Conservation (phyloP, 2,113 vertebrate genomes). For the Hypanus sabinus region DNA sequence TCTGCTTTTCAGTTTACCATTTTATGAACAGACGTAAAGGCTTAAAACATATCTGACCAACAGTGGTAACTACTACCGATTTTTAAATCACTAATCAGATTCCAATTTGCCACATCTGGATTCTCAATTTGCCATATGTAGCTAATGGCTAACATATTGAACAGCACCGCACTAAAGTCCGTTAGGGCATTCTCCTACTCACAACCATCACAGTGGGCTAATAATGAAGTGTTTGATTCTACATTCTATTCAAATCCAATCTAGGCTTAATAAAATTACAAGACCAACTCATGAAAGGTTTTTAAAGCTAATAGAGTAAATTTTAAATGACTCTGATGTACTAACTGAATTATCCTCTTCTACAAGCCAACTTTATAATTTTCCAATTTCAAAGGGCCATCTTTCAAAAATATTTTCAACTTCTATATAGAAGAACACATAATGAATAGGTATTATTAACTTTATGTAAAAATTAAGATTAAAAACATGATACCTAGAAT, state of each 20-base stretch:
- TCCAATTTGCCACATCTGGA: neutral
- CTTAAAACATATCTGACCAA: neutral
- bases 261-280: neutral
- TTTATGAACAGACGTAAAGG: neutral
- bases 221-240: neutral
- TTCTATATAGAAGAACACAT: neutral
- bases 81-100: neutral
- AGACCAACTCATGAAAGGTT: neutral
- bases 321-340: neutral
- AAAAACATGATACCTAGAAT: neutral
- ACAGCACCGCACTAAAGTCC: neutral
- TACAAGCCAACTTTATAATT: neutral
- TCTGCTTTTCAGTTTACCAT: neutral
- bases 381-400: neutral
- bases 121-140: neutral
- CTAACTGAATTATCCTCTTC: neutral
- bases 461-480: neutral
- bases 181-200: neutral
- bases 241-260: neutral
- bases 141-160: neutral
- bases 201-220: neutral
- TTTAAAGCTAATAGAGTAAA: neutral
- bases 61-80: neutral
- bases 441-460: neutral
- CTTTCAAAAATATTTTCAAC: neutral